Evolutionary conservation across 2,797 vertebrate genomes (phyloP).

Genomic region (Eulemur rubriventer): DNA sequence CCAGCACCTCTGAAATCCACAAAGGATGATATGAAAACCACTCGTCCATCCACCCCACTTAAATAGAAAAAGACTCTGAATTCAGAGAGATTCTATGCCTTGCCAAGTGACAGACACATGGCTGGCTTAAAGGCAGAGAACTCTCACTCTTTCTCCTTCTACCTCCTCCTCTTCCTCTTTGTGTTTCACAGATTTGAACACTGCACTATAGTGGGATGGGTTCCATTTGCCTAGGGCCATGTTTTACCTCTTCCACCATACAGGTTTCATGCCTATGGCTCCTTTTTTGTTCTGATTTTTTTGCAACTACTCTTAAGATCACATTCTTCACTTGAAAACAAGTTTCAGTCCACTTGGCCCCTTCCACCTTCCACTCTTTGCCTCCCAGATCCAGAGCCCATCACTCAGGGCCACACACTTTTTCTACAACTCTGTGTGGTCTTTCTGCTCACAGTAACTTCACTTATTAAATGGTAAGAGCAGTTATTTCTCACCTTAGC

Average conservation of each 20-base stretch:
- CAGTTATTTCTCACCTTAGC: not conserved
- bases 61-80: not conserved
- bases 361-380: not conserved
- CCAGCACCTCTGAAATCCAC: not conserved
- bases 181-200: not conserved
- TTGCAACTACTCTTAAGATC: not conserved
- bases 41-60: not conserved
- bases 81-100: not conserved
- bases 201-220: not conserved
- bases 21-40: not conserved
- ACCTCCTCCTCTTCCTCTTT: not conserved
- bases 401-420: not conserved
- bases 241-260: not conserved
- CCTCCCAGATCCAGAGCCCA: not conserved
- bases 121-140: not conserved
- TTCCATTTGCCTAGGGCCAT: not conserved
- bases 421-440: not conserved
- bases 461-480: not conserved
- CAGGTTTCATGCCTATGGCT: not conserved
- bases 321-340: not conserved
- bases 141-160: not conserved
- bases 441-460: not conserved
- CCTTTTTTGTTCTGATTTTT: not conserved
- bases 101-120: not conserved
- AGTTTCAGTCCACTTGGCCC: not conserved